Percentiles rank a stretch among this genome's conserved stretches.
Conservation (phyloP, 2,888 invertebrate species). For the Lithosia quadra region DNA sequence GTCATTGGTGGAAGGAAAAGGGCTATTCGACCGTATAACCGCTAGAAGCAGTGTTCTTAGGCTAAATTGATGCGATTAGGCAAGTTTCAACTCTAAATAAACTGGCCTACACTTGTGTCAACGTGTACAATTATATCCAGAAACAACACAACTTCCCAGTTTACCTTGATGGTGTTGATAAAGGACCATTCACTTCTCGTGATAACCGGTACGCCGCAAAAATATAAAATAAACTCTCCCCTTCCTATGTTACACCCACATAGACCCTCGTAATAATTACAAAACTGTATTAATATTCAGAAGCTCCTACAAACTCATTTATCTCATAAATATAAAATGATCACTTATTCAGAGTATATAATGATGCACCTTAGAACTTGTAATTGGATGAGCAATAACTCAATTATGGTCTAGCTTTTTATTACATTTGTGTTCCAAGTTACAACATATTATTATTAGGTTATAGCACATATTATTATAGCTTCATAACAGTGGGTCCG, state of each 20-base stretch:
- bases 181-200: constrained; percentile 72
- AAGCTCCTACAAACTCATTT: constrained; percentile 9
- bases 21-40: constrained; percentile 54
- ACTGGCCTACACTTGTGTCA: constrained; percentile 52
- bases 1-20: constrained; percentile 65
- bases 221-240: constrained; percentile 31
- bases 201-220: constrained; percentile 38
- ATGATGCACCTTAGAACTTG: neutral
- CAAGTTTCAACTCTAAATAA: constrained; percentile 50
- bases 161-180: constrained; percentile 80
- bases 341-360: neutral
- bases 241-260: constrained; percentile 21
- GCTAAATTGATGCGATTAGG: constrained; percentile 18
- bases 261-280: constrained; percentile 21
- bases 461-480: neutral
- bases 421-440: neutral
- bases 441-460: neutral
- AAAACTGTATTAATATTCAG: constrained; percentile 37
- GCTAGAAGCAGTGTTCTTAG: constrained; percentile 34
- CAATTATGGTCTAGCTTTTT: neutral
- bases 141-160: constrained; percentile 62
- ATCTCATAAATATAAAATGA: neutral
- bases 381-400: neutral
- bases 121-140: constrained; percentile 46
- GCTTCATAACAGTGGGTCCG: neutral